phyloP scores from a whole-genome alignment of 2,888 invertebrate species.

The Drosophila maculinotata region DNA sequence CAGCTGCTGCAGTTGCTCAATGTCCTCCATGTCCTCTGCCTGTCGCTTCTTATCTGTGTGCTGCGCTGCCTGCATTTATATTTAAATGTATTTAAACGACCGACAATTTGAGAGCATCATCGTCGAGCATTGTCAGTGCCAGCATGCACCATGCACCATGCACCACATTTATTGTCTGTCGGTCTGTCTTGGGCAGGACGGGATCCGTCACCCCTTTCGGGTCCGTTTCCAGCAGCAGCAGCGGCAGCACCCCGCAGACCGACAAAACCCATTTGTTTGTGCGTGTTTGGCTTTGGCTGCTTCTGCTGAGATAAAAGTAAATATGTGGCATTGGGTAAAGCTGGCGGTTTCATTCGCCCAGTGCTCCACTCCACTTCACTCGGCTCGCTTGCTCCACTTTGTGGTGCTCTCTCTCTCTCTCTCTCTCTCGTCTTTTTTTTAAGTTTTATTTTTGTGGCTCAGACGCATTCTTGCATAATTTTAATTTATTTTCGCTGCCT shows the following conservation, averaged over 20 bases:
- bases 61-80: slow-evolving; percentile 66
- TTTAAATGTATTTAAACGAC: slow-evolving; percentile 81
- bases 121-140: slow-evolving; percentile 62
- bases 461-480: slow-evolving; percentile 65
- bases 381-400: slow-evolving; percentile 16
- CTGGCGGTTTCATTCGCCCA: slow-evolving; percentile 61
- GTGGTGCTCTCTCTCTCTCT: slow-evolving; percentile 11
- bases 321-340: slow-evolving; percentile 75
- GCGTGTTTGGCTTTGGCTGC: slow-evolving; percentile 74
- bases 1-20: slow-evolving; percentile 30
- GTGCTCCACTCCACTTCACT: slow-evolving; percentile 20
- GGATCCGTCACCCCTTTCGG: slow-evolving; percentile 16
- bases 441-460: slow-evolving; percentile 23
- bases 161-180: slow-evolving; percentile 71
- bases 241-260: slow-evolving; percentile 27
- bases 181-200: slow-evolving; percentile 48
- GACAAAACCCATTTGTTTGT: slow-evolving; percentile 70
- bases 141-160: slow-evolving; percentile 28
- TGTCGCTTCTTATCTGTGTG: slow-evolving; percentile 39
- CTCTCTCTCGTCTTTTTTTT: slow-evolving; percentile 5
- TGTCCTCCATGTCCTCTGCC: slow-evolving; percentile 23
- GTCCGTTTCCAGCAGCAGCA: not conserved
- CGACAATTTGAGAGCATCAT: slow-evolving; percentile 78
- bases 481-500: slow-evolving; percentile 67
- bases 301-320: slow-evolving; percentile 74